Evolutionary conservation across 2,113 vertebrate genomes (phyloP).

Genomic region (Nipponia nippon): DNA sequence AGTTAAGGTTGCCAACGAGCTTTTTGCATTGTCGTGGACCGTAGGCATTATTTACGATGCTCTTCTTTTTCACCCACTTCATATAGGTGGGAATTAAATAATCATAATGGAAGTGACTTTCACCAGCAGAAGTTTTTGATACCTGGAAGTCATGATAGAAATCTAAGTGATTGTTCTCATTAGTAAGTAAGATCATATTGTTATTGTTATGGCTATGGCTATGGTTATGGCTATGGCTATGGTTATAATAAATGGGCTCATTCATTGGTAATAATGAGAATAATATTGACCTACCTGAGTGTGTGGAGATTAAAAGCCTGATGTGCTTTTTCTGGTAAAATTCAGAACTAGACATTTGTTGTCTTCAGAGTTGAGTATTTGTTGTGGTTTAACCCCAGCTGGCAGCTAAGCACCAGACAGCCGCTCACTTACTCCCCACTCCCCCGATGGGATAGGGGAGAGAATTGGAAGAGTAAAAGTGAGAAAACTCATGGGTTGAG

Average conservation of each 20-base stretch:
- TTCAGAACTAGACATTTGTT: neutral
- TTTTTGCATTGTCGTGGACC: neutral
- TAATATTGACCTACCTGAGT: neutral
- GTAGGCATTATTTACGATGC: neutral
- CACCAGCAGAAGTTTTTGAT: neutral
- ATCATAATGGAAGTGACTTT: neutral
- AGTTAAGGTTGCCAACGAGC: neutral
- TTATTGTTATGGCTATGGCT: neutral
- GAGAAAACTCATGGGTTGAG: neutral
- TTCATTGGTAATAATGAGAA: neutral
- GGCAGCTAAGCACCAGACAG: neutral
- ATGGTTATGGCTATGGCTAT: neutral
- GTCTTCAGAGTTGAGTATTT: neutral
- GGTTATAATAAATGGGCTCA: neutral
- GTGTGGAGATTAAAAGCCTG: neutral
- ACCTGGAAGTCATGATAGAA: neutral
- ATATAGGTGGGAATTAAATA: neutral
- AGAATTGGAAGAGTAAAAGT: neutral
- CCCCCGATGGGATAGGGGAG: neutral
- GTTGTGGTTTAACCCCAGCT: neutral
- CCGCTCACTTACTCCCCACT: neutral
- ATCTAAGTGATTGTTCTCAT: neutral
- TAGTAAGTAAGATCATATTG: fast-evolving
- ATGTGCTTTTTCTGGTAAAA: neutral
- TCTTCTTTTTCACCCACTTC: neutral